Evolutionary conservation across 2,797 vertebrate genomes (phyloP), one percentile per base, ranked within the genome.

Genomic region (Ataeniobius toweri): DNA sequence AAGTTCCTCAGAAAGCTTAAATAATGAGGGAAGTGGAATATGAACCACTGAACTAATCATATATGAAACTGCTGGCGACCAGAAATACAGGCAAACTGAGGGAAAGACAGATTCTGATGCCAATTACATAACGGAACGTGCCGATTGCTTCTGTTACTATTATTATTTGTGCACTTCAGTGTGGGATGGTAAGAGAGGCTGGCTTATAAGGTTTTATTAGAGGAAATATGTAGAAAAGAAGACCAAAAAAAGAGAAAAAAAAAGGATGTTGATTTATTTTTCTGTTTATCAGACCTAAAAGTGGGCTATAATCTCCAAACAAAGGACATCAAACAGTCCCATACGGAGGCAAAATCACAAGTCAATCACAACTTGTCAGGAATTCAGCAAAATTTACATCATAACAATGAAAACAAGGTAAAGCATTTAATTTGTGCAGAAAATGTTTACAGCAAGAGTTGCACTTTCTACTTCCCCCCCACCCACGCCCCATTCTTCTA

Each of bases 361-460:
- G 28, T 61, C 28, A 67, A 6, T 0, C 36, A 10, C 26, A 36
- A 55, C 36, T 2, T 13, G 14, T 55, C 61, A 53, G 12, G 13
- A 67, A 20, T 26, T 26, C 22, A 2, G n/a, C 73, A 18, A 12
- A 58, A n/a, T 51, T 44, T 22, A 12, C 6, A 26, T 16, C 5
- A 51, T 10, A 9, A 14, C 26, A 67, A 67, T 48, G 28, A n/a
- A 76, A 59, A 59, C 51, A 73, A 41, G 16, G 39, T 31, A 6
- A n/a, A 73, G 31, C 24, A 16, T 81, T 70, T 55, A 13, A 77
- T 65, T 70, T 44, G n/a, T 55, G 44, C 53, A 71, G 51, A 80
- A 58, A 75, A 22, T 13, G 41, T 12, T 67, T 39, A 22, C 20
- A 82, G 56, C 71, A 65, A 39, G 18, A 20, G 69, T 63, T 22